Conservation (phyloP, 2,888 invertebrate species). For the Cephonodes hylas region DNA sequence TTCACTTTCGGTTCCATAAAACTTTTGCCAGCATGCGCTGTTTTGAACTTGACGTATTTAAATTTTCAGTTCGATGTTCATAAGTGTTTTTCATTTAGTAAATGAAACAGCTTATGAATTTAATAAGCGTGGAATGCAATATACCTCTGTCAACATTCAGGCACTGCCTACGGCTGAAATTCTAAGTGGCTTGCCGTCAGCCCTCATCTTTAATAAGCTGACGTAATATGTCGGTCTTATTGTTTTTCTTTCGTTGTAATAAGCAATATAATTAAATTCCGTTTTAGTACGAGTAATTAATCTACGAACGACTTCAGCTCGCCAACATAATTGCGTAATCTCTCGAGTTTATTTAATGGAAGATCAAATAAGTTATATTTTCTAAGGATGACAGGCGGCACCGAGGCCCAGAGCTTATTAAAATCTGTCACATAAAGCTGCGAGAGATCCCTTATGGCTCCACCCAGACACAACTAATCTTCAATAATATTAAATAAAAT, state of each 20-base stretch:
- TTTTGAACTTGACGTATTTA: conserved; percentile 32
- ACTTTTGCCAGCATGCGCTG: conserved; percentile 29
- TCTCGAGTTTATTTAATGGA: conserved; percentile 38
- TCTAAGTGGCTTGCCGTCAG: no score
- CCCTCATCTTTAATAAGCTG: background rate
- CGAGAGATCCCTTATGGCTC: conserved; percentile 46
- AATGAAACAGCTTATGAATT: background rate
- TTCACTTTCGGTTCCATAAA: conserved; percentile 27
- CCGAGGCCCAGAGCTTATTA: conserved; percentile 73
- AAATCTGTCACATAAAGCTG: conserved; percentile 67
- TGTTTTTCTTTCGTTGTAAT: background rate
- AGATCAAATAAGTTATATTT: conserved; percentile 51
- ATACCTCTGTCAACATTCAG: background rate
- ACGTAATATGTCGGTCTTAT: background rate
- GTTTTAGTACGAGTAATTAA: background rate
- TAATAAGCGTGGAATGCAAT: background rate
- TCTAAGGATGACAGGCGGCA: conserved; percentile 42
- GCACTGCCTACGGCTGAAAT: background rate
- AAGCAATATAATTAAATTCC: background rate
- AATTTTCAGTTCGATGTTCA: conserved; percentile 34
- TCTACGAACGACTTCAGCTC: conserved; percentile 2
- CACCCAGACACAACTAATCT: conserved; percentile 47
- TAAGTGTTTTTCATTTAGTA: conserved; percentile 29
- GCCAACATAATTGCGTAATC: conserved; percentile 35
- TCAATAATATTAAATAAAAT: conserved; percentile 30